Base-by-base conservation (phyloP, 2,797 vertebrate species). In the Xiphorhynchus erythropygius region DNA sequence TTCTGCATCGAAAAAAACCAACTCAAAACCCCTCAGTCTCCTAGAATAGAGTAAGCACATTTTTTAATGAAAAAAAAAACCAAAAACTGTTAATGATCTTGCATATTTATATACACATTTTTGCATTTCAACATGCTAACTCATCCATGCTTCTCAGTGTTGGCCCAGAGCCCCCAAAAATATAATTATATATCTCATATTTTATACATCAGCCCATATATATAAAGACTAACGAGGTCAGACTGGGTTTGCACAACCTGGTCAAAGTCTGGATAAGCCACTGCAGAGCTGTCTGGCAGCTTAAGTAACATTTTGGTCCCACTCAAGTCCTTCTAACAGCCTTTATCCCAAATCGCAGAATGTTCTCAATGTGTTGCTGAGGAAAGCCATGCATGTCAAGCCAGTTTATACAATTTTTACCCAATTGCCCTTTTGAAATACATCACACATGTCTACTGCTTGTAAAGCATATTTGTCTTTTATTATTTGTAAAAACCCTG, bases 351-450 rank as follows among this genome's bases (percentile, higher is more conserved):
- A 59, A 53, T 56, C 77, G 82, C 44, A 39, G 47, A 52, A 41
- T 27, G 12, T 56, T 84, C 70, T 47, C 65, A 77, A n/a, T 0
- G 0, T 37, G 47, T 59, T 4, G 1, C 32, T 52, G 35, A 70
- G 73, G 17, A 76, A 74, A 89, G 39, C 18, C 24, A 9, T 14
- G 27, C 44, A 16, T 0, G 0, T 56, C 42, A 28, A 0, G 0
- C 42, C 6, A 9, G 7, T 74, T 90, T 18, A 53, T 12, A 52
- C 3, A 37, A 25, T 55, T 55, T 73, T 37, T 84, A 82, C 30
- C 74, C 39, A 41, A 7, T 77, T 78, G 57, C 49, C 39, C 47
- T 62, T 71, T 50, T 68, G 73, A 86, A 94, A 79, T 56, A 15
- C 28, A 28, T 65, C 35, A 25, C 22, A 33, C 18, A 9, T 21